phyloP scores from a whole-genome alignment of 2,797 vertebrate species.

The Clarias fuscus region DNA sequence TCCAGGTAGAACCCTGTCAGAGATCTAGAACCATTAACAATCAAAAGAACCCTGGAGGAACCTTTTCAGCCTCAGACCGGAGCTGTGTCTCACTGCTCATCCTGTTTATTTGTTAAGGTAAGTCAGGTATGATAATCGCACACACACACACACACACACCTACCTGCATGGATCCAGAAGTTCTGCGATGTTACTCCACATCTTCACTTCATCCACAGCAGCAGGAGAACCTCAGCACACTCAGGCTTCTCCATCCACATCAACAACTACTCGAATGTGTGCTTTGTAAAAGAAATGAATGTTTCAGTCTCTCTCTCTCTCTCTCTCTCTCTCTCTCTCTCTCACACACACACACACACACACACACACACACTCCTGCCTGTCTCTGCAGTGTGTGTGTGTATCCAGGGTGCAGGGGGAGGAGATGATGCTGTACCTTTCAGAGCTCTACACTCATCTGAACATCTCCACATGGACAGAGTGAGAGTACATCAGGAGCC shows the following conservation, averaged over 20 bases:
- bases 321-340: not conserved
- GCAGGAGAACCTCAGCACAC: not conserved
- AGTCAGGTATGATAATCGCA: not conserved
- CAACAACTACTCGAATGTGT: no score
- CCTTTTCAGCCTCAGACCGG: no score
- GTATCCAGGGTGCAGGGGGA: not conserved
- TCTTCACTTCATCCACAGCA: not conserved
- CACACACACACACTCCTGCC: not conserved
- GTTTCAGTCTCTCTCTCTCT: not conserved
- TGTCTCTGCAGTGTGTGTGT: not conserved
- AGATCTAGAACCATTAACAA: not conserved
- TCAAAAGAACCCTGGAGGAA: not conserved
- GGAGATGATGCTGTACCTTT: constrained; percentile 4
- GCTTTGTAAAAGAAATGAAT: not conserved
- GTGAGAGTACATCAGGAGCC: constrained; percentile 17
- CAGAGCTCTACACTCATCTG: constrained; percentile 6
- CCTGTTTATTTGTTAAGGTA: not conserved
- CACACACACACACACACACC: not conserved
- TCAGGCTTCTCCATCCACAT: not conserved
- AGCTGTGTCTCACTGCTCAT: no score
- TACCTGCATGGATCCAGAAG: not conserved
- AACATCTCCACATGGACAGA: constrained; percentile 30
- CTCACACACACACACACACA: not conserved
- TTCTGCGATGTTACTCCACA: constrained; percentile 12
- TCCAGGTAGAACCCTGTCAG: not conserved